phyloP scores from a whole-genome alignment of 2,797 vertebrate genomes.

The Salmo trutta region DNA sequence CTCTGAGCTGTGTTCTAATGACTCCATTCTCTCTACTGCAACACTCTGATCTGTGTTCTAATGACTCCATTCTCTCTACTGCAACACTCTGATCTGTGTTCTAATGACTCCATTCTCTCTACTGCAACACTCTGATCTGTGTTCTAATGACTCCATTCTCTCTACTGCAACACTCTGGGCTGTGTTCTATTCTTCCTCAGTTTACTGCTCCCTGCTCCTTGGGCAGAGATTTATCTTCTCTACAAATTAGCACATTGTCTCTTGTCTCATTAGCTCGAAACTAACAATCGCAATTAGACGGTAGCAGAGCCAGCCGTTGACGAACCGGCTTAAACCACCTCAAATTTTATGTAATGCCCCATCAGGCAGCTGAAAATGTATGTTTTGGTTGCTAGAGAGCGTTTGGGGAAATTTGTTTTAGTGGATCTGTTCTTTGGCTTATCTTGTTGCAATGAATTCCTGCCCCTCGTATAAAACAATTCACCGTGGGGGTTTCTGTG shows the following conservation, averaged over 20 bases:
- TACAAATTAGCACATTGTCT: neutral
- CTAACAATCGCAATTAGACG: constrained; percentile 21
- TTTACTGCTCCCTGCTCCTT: neutral
- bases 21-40: too few relatives aligned
- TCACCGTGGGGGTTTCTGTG: neutral
- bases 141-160: too few relatives aligned
- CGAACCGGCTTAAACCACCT: constrained; percentile 14
- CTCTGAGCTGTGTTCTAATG: too few relatives aligned
- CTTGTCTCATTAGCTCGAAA: constrained; percentile 3
- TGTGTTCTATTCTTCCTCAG: neutral
- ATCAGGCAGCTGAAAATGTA: constrained; percentile 11
- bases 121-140: too few relatives aligned
- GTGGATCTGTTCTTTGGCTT: neutral
- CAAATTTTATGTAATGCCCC: constrained; percentile 14
- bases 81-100: too few relatives aligned
- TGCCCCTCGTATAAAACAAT: too few relatives aligned
- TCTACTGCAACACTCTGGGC: too few relatives aligned
- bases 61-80: too few relatives aligned
- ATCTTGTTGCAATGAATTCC: neutral
- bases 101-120: too few relatives aligned
- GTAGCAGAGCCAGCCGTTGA: constrained; percentile 6
- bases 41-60: too few relatives aligned
- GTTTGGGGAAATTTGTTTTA: neutral
- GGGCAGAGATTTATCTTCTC: neutral
- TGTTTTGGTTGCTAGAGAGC: neutral